phyloP scores from a whole-genome alignment of 2,113 vertebrate genomes.

The Formicarius rufipectus region DNA sequence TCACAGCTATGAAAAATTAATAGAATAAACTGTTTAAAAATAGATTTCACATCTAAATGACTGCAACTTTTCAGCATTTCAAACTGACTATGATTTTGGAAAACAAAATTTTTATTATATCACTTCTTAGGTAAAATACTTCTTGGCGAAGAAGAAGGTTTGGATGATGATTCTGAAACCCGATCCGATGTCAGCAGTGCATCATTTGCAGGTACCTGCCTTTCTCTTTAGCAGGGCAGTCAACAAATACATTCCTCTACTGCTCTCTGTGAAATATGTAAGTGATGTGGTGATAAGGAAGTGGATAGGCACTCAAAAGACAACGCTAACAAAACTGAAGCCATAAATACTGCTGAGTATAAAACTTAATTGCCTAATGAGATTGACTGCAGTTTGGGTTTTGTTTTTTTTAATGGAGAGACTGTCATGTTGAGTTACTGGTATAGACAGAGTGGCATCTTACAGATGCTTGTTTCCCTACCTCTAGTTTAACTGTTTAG shows the following conservation, averaged over 20 bases:
- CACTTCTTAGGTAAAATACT: constrained; percentile 85
- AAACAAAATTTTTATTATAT: neutral
- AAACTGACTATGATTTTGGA: neutral
- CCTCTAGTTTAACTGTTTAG: neutral
- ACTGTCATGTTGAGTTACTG: neutral
- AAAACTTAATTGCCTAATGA: neutral
- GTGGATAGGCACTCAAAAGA: neutral
- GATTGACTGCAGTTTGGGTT: neutral
- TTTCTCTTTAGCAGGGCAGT: neutral
- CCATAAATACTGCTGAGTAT: neutral
- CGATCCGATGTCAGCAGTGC: constrained; percentile 83
- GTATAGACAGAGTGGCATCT: neutral
- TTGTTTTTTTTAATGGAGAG: neutral
- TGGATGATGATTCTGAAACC: constrained; percentile 90
- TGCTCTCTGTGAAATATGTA: neutral
- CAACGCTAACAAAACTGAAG: neutral
- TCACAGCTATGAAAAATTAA: neutral
- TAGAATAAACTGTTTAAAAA: neutral
- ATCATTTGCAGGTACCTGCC: constrained; percentile 82
- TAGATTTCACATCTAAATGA: neutral
- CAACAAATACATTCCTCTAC: neutral
- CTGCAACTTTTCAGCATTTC: neutral
- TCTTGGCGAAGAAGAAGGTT: constrained; percentile 87
- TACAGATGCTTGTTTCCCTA: neutral
- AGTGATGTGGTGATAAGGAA: neutral